Evolutionary conservation across 2,797 vertebrate genomes (phyloP).

Genomic region (Eremophila alpestris): DNA sequence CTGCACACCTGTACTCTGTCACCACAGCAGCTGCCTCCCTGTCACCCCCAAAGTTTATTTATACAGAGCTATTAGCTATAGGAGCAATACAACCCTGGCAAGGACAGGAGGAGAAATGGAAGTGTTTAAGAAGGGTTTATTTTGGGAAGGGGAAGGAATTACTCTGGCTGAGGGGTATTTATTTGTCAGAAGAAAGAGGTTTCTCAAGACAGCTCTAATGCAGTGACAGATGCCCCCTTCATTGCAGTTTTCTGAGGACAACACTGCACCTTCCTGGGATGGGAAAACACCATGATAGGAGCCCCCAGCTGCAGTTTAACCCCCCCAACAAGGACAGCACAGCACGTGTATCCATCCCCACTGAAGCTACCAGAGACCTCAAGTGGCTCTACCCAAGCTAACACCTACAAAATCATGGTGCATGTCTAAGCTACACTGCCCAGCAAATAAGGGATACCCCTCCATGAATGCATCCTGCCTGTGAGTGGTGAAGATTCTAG

Average conservation of each 20-base stretch:
- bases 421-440: neutral
- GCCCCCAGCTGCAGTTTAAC: neutral
- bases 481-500: neutral
- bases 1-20: neutral
- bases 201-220: neutral
- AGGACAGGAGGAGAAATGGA: slow-evolving; percentile 2
- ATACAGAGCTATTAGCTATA: neutral
- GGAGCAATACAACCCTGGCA: rapidly evolving
- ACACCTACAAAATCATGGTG: neutral
- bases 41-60: neutral
- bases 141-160: neutral
- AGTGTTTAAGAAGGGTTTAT: slow-evolving; percentile 1
- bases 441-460: neutral
- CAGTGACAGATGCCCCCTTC: neutral
- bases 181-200: neutral
- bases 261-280: neutral
- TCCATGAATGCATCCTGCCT: neutral
- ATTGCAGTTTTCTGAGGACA: neutral
- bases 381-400: neutral
- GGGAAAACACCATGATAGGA: neutral
- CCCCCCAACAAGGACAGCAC: neutral
- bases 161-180: neutral
- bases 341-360: neutral
- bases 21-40: neutral
- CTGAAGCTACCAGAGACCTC: neutral